Conservation (phyloP, 2,888 invertebrate genomes). For the Erebia ligea region DNA sequence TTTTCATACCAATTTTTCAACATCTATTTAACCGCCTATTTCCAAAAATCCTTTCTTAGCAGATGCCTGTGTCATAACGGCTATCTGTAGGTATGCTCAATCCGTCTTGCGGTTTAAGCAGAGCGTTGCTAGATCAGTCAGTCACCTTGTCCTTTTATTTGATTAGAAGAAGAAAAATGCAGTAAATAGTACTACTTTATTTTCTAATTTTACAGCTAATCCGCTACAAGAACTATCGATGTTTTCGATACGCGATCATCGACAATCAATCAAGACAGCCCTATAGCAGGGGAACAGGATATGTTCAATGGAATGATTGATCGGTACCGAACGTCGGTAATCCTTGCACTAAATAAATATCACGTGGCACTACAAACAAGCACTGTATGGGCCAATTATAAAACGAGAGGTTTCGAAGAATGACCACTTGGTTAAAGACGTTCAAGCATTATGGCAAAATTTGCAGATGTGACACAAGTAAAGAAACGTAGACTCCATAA, state of each 20-base stretch:
- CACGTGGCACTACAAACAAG: constrained; percentile 53
- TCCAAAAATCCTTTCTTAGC: not conserved
- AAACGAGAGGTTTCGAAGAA: constrained; percentile 17
- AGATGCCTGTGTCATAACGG: no score
- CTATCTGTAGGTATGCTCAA: no score
- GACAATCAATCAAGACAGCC: constrained; percentile 49
- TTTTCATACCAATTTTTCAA: no score
- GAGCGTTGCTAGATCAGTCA: no score
- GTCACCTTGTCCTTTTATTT: no score
- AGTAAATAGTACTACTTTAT: no score
- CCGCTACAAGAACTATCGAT: constrained; percentile 33
- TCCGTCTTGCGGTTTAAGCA: no score
- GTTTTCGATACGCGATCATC: constrained; percentile 49
- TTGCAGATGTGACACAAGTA: not conserved
- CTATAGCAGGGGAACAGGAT: constrained; percentile 78
- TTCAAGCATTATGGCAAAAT: constrained; percentile 2
- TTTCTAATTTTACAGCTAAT: not conserved
- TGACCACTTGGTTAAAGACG: constrained; percentile 10
- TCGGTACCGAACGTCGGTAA: constrained; percentile 77
- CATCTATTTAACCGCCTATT: not conserved
- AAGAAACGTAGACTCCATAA: not conserved
- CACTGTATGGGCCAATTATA: constrained; percentile 42
- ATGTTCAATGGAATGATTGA: constrained; percentile 82
- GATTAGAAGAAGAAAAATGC: no score
- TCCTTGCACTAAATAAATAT: constrained; percentile 79